Percentiles rank a stretch among this genome's conserved stretches.
These are phyloP conservation scores for Ramphastos sulfuratus DNA, from an alignment of 2,113 vertebrate genomes.

Conservation along the genomic window DNA sequence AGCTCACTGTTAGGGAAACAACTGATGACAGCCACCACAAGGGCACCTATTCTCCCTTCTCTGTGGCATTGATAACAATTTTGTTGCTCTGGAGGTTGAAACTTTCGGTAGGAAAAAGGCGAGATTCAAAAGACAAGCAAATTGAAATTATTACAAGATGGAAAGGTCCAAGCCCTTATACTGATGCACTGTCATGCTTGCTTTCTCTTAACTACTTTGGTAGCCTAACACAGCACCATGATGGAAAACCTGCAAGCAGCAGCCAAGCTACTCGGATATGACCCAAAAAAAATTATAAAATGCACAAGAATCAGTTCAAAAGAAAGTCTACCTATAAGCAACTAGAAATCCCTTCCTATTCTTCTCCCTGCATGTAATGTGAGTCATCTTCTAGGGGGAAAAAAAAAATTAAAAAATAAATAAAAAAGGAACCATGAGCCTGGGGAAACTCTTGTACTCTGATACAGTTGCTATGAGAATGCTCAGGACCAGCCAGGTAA, in stretches of 20 bases:
- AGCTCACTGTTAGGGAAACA: not conserved
- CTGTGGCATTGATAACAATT: not conserved
- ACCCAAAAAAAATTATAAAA: not conserved
- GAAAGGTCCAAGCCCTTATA: not conserved
- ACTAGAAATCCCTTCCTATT: not conserved
- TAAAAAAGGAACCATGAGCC: not conserved
- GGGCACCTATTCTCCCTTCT: not conserved
- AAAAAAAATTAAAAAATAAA: not conserved
- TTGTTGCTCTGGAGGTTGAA: not conserved
- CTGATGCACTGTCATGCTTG: not conserved
- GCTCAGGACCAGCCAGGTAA: not conserved
- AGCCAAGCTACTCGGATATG: not conserved
- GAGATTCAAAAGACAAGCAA: not conserved
- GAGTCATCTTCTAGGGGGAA: not conserved
- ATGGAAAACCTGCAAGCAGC: not conserved
- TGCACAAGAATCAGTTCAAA: not conserved
- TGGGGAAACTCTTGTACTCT: not conserved
- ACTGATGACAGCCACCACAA: not conserved
- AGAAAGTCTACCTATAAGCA: not conserved
- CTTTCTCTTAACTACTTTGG: not conserved
- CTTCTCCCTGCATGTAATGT: accelerated
- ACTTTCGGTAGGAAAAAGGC: not conserved
- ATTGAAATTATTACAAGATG: not conserved
- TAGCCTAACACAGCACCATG: accelerated
- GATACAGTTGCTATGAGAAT: not conserved